Conservation (phyloP, 2,888 invertebrate species). For the Pasiphila rectangulata region DNA sequence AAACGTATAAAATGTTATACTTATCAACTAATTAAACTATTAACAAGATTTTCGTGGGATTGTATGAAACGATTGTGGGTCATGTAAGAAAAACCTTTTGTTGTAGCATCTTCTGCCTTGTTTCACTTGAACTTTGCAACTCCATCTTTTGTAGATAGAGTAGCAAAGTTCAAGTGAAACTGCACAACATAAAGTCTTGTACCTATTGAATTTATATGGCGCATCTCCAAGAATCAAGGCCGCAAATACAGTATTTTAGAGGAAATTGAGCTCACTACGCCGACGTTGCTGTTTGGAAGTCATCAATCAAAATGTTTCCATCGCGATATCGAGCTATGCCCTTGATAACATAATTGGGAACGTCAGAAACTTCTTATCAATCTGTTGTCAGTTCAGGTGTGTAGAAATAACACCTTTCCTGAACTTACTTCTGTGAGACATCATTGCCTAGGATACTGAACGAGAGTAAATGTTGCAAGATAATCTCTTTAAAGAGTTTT, state of each 20-base stretch:
- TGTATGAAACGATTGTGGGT: too few relatives aligned
- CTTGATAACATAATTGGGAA: slow-evolving; percentile 13
- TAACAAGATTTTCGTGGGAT: too few relatives aligned
- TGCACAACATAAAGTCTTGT: background rate
- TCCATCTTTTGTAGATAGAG: too few relatives aligned
- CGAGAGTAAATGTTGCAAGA: too few relatives aligned
- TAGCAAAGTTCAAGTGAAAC: slow-evolving; percentile 39
- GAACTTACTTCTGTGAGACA: background rate
- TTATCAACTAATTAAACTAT: too few relatives aligned
- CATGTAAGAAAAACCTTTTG: too few relatives aligned
- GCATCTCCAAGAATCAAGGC: background rate
- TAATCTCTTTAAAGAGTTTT: too few relatives aligned
- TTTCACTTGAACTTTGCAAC: too few relatives aligned
- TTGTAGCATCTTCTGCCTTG: too few relatives aligned
- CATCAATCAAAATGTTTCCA: slow-evolving; percentile 11
- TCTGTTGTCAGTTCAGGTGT: background rate
- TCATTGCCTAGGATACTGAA: too few relatives aligned
- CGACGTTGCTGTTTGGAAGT: background rate
- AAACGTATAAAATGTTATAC: too few relatives aligned
- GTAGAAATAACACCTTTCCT: background rate
- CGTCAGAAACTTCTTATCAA: slow-evolving; percentile 6
- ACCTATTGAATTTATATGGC: slow-evolving; percentile 5
- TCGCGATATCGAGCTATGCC: slow-evolving; percentile 2
- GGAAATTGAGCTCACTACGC: slow-evolving; percentile 1
- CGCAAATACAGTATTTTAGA: background rate